Percentiles rank a stretch among this genome's conserved stretches.
Evolutionary conservation across 2,888 invertebrate species (phyloP).

Genomic region (Netelia fuscicornis): DNA sequence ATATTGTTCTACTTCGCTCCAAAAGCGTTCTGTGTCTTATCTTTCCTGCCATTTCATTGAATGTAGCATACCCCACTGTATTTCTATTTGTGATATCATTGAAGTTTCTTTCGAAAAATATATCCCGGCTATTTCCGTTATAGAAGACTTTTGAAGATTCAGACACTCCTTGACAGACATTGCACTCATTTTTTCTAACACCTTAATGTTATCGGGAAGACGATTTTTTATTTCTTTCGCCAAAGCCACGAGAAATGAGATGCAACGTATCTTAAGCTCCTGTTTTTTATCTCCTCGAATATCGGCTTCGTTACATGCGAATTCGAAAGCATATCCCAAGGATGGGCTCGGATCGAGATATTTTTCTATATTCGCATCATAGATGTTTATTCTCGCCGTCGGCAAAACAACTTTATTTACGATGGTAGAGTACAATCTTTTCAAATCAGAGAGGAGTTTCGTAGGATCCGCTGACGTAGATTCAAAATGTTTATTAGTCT

Average conservation of each 20-base stretch:
- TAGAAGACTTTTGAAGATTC: constrained; percentile 2
- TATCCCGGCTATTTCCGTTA: background rate
- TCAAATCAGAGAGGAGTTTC: constrained; percentile 30
- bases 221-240: constrained; percentile 9
- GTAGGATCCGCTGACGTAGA: constrained; percentile 19
- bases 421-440: background rate
- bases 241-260: background rate
- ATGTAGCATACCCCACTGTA: constrained; percentile 1
- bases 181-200: constrained; percentile 13
- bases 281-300: background rate
- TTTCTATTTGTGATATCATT: background rate
- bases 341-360: constrained; percentile 1
- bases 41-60: constrained; percentile 16
- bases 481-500: constrained; percentile 48
- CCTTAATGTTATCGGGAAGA: background rate
- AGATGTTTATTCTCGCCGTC: constrained; percentile 3
- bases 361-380: background rate
- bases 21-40: constrained; percentile 16
- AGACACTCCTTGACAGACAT: background rate
- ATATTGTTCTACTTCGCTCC: constrained; percentile 5
- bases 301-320: background rate
- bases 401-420: constrained; percentile 2
- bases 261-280: background rate
- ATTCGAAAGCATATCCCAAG: constrained; percentile 12
- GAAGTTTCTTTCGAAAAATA: background rate